These are phyloP conservation scores for Elgonia sp. DNA, from an alignment of 2,888 invertebrate genomes.

Conservation along the genomic window DNA sequence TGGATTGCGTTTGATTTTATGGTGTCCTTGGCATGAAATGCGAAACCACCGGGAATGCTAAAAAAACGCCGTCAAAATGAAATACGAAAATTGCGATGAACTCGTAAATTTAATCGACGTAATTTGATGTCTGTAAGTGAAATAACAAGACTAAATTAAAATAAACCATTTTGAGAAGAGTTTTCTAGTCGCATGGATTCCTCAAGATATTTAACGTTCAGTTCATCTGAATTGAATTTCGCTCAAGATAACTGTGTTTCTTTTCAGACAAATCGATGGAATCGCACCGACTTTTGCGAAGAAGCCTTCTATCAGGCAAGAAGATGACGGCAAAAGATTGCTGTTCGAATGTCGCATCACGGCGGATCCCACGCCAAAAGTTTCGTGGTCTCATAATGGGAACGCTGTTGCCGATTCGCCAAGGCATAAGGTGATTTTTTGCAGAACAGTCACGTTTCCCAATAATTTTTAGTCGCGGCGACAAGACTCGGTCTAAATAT, in stretches of 20 bases:
- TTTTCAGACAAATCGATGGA: conserved; percentile 96
- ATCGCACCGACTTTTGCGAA: conserved; percentile 99
- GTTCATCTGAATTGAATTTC: too few relatives aligned
- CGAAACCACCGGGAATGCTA: conserved; percentile 19
- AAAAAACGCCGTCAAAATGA: neutral
- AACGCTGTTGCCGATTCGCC: conserved; percentile 93
- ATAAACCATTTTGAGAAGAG: conserved; percentile 7
- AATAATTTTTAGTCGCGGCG: conserved; percentile 10
- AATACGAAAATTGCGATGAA: neutral
- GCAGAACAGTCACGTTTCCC: neutral
- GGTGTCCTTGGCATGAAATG: conserved; percentile 68
- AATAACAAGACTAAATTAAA: conserved; percentile 39
- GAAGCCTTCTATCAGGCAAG: conserved; percentile 98
- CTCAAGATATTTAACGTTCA: neutral
- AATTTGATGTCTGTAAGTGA: neutral
- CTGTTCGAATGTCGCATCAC: conserved; percentile 98
- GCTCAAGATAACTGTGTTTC: neutral
- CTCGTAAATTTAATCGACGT: neutral
- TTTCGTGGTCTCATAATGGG: conserved; percentile 96
- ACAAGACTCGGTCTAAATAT: conserved; percentile 39
- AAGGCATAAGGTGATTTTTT: conserved; percentile 93
- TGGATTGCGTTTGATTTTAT: conserved; percentile 62
- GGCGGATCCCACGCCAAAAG: conserved; percentile 96
- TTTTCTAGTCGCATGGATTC: conserved; percentile 46
- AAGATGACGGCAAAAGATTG: conserved; percentile 97